phyloP scores from a whole-genome alignment of 2,888 invertebrate genomes.

The Drosophila meridionalis region DNA sequence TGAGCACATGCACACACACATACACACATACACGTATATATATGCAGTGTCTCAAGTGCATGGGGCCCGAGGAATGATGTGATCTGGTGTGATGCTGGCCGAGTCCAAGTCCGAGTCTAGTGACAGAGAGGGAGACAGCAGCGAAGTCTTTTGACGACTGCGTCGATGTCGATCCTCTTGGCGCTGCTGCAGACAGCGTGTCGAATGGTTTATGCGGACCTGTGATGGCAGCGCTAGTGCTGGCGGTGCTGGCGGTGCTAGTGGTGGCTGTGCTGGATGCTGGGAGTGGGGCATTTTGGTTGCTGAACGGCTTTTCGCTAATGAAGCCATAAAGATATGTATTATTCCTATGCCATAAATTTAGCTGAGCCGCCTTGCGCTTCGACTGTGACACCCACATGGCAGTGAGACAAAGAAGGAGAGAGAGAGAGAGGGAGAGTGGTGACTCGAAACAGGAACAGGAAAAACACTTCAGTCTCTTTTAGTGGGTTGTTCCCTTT shows the following conservation, averaged over 20 bases:
- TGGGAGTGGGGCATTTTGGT: slow-evolving; percentile 49
- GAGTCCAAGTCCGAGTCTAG: slow-evolving; percentile 37
- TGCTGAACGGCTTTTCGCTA: slow-evolving; percentile 75
- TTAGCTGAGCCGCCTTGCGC: slow-evolving; percentile 57
- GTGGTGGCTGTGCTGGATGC: slow-evolving; percentile 8
- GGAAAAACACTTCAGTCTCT: slow-evolving; percentile 22
- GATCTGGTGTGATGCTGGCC: slow-evolving; percentile 42
- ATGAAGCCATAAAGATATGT: slow-evolving; percentile 85
- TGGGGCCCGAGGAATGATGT: slow-evolving; percentile 58
- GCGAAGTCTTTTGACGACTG: slow-evolving; percentile 61
- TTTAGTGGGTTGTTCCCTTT: slow-evolving; percentile 29
- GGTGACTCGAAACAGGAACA: slow-evolving; percentile 8
- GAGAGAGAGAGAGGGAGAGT: slow-evolving; percentile 6
- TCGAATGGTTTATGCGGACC: slow-evolving; percentile 64
- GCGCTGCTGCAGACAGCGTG: slow-evolving; percentile 75
- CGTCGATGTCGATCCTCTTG: slow-evolving; percentile 71
- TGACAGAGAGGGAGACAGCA: slow-evolving; percentile 44
- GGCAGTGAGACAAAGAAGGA: slow-evolving; percentile 19
- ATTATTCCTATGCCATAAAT: slow-evolving; percentile 77
- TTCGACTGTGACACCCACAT: slow-evolving; percentile 67
- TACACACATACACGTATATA: background rate
- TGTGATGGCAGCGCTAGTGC: slow-evolving; percentile 10
- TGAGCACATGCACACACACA: slow-evolving; percentile 62
- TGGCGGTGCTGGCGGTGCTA: slow-evolving; percentile 17
- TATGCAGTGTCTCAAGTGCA: slow-evolving; percentile 64